phyloP scores from a whole-genome alignment of 2,888 invertebrate genomes.

The Trachelus stipa region DNA sequence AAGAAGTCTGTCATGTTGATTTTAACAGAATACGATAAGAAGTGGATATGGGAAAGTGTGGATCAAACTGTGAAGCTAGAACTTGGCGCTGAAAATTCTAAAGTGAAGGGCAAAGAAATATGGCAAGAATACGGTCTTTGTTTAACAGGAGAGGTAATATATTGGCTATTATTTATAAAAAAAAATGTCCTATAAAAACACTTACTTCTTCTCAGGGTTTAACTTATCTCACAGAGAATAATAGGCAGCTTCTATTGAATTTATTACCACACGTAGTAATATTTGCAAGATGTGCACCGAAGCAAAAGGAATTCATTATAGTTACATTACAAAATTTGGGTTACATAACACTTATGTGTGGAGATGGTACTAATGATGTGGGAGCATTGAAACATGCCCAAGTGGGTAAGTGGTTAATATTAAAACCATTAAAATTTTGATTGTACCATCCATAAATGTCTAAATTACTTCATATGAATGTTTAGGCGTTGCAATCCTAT shows the following conservation, averaged over 20 bases:
- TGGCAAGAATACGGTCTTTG: conserved; percentile 88
- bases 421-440: neutral
- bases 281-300: conserved; percentile 97
- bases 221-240: conserved; percentile 74
- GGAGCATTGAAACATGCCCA: conserved; percentile 99
- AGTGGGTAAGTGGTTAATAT: conserved; percentile 72
- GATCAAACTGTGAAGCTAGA: conserved; percentile 73
- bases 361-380: conserved; percentile 99
- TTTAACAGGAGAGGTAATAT: conserved; percentile 86
- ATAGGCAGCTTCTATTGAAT: conserved; percentile 74
- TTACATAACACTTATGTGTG: conserved; percentile 96
- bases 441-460: neutral
- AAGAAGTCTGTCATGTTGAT: conserved; percentile 77
- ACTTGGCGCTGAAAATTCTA: conserved; percentile 67
- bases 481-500: conserved; percentile 89
- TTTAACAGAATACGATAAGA: conserved; percentile 66
- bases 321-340: conserved; percentile 89
- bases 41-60: conserved; percentile 85
- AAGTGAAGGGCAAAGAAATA: conserved; percentile 69
- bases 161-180: conserved; percentile 9
- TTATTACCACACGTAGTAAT: conserved; percentile 90
- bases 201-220: conserved; percentile 70
- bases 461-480: conserved; percentile 17
- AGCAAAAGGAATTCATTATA: conserved; percentile 97
- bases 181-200: neutral